Base-by-base conservation (phyloP, 2,113 vertebrate genomes). In the Corythoichthys haematopterus region DNA sequence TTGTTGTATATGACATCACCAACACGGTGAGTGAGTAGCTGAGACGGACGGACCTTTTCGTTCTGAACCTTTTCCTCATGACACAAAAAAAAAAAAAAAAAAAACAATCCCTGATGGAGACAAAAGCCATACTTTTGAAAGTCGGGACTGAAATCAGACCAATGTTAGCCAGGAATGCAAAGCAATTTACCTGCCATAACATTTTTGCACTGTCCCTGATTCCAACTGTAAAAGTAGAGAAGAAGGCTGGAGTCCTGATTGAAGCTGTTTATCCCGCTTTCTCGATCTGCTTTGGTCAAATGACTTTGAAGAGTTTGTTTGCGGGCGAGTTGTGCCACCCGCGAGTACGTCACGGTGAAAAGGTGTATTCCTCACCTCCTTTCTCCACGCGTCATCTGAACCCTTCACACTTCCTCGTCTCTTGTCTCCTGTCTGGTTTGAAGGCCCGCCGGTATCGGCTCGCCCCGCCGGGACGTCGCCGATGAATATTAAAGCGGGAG, bases 401-500 rank as follows among this genome's bases (percentile, higher is more conserved):
- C n/a, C 65, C 60, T 64, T 70, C 70, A 66, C 47, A 65, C 64
- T 56, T 64, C 55, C 56, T 62, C 60, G 43, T 71, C 38, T 12
- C 11, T 68, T 40, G 74, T 74, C 74, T 71, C 40, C 40, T 46
- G 60, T 62, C 60, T 62, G 59, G 37, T 57, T 40, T 70, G 50
- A 79, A 80, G 80, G 74, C 69, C 55, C 20, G 13, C 73, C 80
- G 78, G 3, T 8, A 3, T 62, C 11, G n/a, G 38, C 33, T 1
- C 36, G 65, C 56, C 62, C 66, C 70, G 12, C 62, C 0, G 76
- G 70, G 68, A 47, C 15, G 3, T 64, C 33, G 3, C n/a, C n/a
- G 9, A 65, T 73, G 66, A 80, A 80, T 79, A 75, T 78, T 76
- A 60, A 75, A 73, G 59, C 15, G 0, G 12, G 0, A 67, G 68